These are phyloP conservation scores for Vimba vimba DNA, from an alignment of 2,113 vertebrate species.

Conservation along the genomic window DNA sequence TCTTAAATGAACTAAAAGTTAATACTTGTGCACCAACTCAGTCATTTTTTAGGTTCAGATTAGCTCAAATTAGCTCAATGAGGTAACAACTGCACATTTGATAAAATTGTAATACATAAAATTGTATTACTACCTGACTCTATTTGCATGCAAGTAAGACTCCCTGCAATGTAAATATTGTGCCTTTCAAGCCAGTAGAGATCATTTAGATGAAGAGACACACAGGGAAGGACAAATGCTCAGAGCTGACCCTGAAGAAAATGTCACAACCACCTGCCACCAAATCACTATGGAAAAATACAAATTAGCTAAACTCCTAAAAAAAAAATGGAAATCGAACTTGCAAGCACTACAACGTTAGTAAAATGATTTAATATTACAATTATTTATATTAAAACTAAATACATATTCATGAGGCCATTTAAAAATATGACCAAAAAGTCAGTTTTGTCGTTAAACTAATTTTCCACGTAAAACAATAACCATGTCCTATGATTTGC, in stretches of 20 bases:
- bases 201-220: not conserved
- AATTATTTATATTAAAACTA: not conserved
- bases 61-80: not conserved
- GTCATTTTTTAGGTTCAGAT: not conserved
- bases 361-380: not conserved
- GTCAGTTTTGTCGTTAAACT: not conserved
- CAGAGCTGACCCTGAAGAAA: not conserved
- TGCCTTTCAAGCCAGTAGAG: not conserved
- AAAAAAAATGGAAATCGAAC: not conserved
- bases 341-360: not conserved
- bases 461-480: not conserved
- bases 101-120: too few relatives aligned
- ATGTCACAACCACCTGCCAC: not conserved
- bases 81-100: not conserved
- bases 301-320: not conserved
- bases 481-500: not conserved
- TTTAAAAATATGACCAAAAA: not conserved
- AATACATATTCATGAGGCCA: not conserved
- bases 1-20: not conserved
- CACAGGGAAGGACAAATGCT: constrained; percentile 2
- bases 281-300: not conserved
- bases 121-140: not conserved
- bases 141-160: not conserved
- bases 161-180: not conserved
- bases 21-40: too few relatives aligned